Base-by-base conservation (phyloP, 2,888 invertebrate genomes). In the Alviniconcha strummeri region DNA sequence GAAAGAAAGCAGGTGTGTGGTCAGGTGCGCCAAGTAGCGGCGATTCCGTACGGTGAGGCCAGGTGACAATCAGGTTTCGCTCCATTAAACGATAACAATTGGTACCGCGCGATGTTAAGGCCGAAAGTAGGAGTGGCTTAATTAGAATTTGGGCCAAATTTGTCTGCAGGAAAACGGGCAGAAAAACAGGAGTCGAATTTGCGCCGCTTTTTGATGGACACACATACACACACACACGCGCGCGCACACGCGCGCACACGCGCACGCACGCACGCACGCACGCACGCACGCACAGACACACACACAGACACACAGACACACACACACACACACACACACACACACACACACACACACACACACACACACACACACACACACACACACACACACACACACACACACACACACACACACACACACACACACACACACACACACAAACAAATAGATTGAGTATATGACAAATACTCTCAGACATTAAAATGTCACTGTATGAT, bases 251-350 rank as follows among this genome's bases (percentile, higher is more conserved):
- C 64, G 4, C 64, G 4, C 64, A 15, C 64, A 15, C 64, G 4
- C 64, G 4, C 64, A 64, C 69, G 6, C 69, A 69, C 69, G 6
- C 69, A 69, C 69, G n/a, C 36, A 36, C 36, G 36, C 72, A 9
- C 81, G 74, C 74, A 17, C 13, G 5, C 52, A n/a, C 60, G 8
- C 36, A 52, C 19, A 19, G 2, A 17, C 78, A 78, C 57, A 78
- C n/a, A 19, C 57, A 7, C 56, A 64, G 67, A 64, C 79, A 79
- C 64, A 81, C 19, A 56, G n/a, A 81, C n/a, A 36, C 56, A 81
- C 36, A 56, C 71, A 81, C 55, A 56, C 19, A 81, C 55, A 19
- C 71, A 72, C 36, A 56, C 8, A 5, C 57, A 71, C 19, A 72
- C 55, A 69, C 55, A 80, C 19, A 55, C 69, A 80, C 55, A n/a